Percentiles rank a stretch among this genome's conserved stretches.
phyloP scores from a whole-genome alignment of 2,797 vertebrate species.

The Lepus townsendii region DNA sequence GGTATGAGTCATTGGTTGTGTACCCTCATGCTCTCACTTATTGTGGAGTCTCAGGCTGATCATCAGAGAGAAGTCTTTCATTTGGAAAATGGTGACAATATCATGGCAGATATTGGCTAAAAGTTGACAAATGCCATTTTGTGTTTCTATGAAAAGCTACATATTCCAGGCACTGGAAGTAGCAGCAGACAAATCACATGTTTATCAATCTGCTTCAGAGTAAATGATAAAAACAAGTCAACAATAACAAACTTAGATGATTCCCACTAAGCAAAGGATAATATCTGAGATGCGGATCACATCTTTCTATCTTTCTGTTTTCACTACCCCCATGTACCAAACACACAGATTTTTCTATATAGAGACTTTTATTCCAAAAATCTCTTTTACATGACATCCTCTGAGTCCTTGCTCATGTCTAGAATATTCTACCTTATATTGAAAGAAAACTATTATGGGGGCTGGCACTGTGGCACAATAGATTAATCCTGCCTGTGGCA shows the following conservation, averaged over 20 bases:
- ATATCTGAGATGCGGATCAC: neutral
- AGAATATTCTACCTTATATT: neutral
- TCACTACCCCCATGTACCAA: neutral
- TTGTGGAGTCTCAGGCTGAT: constrained; percentile 71
- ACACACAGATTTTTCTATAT: neutral
- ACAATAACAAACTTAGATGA: neutral
- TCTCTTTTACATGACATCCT: neutral
- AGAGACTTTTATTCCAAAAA: neutral
- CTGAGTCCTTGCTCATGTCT: neutral
- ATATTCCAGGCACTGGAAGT: neutral
- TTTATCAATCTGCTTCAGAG: neutral
- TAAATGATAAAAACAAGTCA: neutral
- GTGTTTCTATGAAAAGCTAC: constrained; percentile 17
- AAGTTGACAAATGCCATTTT: neutral
- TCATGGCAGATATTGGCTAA: neutral
- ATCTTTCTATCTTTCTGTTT: neutral
- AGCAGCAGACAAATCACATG: neutral
- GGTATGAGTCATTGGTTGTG: neutral
- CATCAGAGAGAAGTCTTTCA: neutral
- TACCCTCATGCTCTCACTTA: constrained; percentile 55
- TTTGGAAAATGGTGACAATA: constrained; percentile 33
- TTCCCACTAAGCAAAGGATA: neutral
- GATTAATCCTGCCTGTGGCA: no score
- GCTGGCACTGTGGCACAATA: no score
- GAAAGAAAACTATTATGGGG: neutral